Percentiles rank a stretch among this genome's conserved stretches.
These are phyloP conservation scores for Gryllus longicercus DNA, from an alignment of 2,888 invertebrate species.

Conservation along the genomic window DNA sequence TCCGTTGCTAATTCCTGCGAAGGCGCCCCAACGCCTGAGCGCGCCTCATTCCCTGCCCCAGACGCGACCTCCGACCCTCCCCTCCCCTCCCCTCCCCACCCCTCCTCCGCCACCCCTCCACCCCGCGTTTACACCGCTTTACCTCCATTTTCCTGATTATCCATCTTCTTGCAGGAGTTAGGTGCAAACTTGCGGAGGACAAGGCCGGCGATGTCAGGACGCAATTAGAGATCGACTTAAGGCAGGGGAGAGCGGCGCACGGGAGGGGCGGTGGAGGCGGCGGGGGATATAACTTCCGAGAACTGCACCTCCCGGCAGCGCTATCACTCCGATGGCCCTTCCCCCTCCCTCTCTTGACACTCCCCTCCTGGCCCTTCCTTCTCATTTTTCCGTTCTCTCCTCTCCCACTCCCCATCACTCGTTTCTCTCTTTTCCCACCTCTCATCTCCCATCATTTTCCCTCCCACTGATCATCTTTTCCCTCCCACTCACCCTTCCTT, in stretches of 20 bases:
- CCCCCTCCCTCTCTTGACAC: not conserved
- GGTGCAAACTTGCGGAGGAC: not conserved
- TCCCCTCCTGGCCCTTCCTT: too few relatives aligned
- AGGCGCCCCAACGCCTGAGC: too few relatives aligned
- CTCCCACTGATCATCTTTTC: too few relatives aligned
- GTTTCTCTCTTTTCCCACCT: too few relatives aligned
- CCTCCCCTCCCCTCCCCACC: too few relatives aligned
- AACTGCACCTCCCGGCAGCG: not conserved
- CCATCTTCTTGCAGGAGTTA: not conserved
- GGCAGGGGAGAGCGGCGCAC: not conserved
- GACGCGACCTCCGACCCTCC: too few relatives aligned
- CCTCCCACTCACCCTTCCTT: too few relatives aligned
- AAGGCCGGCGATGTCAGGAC: not conserved
- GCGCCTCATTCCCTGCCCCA: too few relatives aligned
- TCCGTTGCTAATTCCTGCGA: too few relatives aligned
- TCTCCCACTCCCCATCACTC: too few relatives aligned
- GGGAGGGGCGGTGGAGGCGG: not conserved
- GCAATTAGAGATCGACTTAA: conserved; percentile 11
- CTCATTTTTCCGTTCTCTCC: too few relatives aligned
- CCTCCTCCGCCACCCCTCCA: not conserved
- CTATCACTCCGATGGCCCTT: not conserved
- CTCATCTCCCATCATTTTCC: too few relatives aligned
- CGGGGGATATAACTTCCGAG: not conserved
- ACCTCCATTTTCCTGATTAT: not conserved
- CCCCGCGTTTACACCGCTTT: not conserved